Evolutionary conservation across 2,888 invertebrate genomes (phyloP).

Genomic region (Agrochola circellaris): DNA sequence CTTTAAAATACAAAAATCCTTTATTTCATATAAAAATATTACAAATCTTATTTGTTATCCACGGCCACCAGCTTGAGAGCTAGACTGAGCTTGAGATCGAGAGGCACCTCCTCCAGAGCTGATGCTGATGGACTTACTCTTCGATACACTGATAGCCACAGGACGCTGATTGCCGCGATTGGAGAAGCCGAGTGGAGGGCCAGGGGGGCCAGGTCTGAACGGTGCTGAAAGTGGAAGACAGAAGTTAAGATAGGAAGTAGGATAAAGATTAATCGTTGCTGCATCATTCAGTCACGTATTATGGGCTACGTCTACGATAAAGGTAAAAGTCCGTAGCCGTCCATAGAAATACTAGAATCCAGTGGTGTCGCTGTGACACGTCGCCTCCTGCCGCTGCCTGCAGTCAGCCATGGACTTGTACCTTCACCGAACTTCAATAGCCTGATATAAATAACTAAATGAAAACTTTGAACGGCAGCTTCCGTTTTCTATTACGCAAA

Average conservation of each 20-base stretch:
- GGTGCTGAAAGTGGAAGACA: conserved; percentile 28
- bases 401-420: too few species aligned
- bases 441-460: not conserved
- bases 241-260: not conserved
- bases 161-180: conserved; percentile 11
- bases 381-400: too few species aligned
- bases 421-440: not conserved
- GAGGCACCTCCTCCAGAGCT: conserved; percentile 64
- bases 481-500: not conserved
- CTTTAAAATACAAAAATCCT: not conserved
- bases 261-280: not conserved
- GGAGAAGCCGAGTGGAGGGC: not conserved
- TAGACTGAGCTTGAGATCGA: conserved; percentile 39
- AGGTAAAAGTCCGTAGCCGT: too few species aligned
- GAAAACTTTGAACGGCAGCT: not conserved
- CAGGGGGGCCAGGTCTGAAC: not conserved
- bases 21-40: not conserved
- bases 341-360: too few species aligned
- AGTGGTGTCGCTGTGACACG: too few species aligned
- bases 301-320: not conserved
- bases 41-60: conserved; percentile 38
- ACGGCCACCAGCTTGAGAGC: conserved; percentile 33
- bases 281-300: not conserved
- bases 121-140: conserved; percentile 74
- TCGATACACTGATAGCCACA: conserved; percentile 71